Percentiles rank a stretch among this genome's conserved stretches.
Conservation (phyloP, 64 coral and sea anemone species). For the Montipora cactus region DNA sequence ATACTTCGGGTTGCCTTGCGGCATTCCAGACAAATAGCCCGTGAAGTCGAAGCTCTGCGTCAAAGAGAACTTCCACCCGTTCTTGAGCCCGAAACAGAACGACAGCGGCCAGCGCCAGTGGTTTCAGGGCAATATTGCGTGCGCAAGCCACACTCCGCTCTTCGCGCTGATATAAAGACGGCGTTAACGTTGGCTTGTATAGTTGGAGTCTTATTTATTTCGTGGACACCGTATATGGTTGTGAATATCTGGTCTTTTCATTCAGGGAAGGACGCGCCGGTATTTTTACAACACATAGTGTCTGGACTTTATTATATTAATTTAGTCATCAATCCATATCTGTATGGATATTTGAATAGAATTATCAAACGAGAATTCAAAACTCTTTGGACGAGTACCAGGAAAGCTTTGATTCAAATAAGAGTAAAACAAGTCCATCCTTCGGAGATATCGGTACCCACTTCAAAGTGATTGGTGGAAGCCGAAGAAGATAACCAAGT, state of each 20-base stretch:
- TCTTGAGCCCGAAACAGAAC: background rate
- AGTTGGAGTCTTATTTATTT: constrained; percentile 81
- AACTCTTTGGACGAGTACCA: constrained; percentile 2
- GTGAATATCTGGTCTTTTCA: constrained; percentile 77
- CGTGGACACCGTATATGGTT: constrained; percentile 79
- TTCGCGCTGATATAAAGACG: constrained; percentile 81
- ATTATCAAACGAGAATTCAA: constrained; percentile 76
- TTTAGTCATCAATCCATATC: constrained; percentile 82
- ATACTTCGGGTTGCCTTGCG: constrained; percentile 74
- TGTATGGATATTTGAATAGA: constrained; percentile 89
- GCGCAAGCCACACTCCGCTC: constrained; percentile 83
- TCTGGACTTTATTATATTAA: constrained; percentile 80
- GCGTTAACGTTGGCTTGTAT: constrained; percentile 69
- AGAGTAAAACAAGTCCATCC: constrained; percentile 31
- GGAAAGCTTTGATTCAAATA: background rate
- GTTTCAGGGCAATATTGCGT: constrained; percentile 82
- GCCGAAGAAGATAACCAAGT: background rate
- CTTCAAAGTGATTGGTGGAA: background rate
- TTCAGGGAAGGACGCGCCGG: background rate
- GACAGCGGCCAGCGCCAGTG: constrained; percentile 15
- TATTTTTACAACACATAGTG: constrained; percentile 36
- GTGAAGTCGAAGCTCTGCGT: constrained; percentile 67
- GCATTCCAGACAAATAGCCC: constrained; percentile 87
- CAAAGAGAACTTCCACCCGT: constrained; percentile 44
- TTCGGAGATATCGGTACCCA: background rate